Percentiles rank a stretch among this genome's conserved stretches.
These are phyloP conservation scores for Lepidochitona cinerea DNA, from an alignment of 2,888 invertebrate genomes.

Conservation along the genomic window DNA sequence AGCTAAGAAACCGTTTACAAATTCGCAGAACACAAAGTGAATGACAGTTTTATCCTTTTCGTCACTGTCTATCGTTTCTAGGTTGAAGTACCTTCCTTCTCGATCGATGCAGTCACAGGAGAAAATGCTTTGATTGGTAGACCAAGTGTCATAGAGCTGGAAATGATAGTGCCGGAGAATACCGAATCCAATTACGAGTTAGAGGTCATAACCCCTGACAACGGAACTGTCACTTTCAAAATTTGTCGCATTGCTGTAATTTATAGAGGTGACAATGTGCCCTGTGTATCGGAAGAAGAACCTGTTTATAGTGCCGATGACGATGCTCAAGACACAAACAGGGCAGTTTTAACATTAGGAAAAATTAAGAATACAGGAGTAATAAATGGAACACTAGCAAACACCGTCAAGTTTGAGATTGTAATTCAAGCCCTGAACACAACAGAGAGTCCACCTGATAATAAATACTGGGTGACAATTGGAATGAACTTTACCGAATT, in stretches of 20 bases:
- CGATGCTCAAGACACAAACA: slow-evolving; percentile 8
- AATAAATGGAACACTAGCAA: neutral
- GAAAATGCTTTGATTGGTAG: neutral
- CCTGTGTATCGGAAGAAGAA: slow-evolving; percentile 22
- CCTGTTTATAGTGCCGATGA: slow-evolving; percentile 15
- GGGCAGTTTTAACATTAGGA: slow-evolving; percentile 23
- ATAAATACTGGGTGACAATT: slow-evolving; percentile 13
- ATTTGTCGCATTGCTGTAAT: slow-evolving; percentile 1
- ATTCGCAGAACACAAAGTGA: too few species aligned
- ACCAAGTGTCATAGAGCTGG: slow-evolving; percentile 19
- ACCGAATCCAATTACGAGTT: slow-evolving; percentile 34
- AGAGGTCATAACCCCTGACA: slow-evolving; percentile 37
- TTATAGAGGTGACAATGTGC: slow-evolving; percentile 25
- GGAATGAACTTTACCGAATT: slow-evolving; percentile 19
- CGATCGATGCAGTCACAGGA: neutral
- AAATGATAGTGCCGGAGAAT: slow-evolving; percentile 26
- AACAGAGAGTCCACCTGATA: slow-evolving; percentile 10
- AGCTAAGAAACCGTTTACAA: too few species aligned
- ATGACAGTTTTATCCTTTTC: too few species aligned
- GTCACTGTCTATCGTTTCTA: neutral
- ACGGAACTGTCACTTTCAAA: neutral
- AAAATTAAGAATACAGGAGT: slow-evolving; percentile 21
- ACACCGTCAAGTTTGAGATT: neutral
- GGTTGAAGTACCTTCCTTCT: neutral
- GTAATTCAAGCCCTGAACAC: neutral